Conservation (phyloP, 2,113 vertebrate species). For the Cygnus buccinator region DNA sequence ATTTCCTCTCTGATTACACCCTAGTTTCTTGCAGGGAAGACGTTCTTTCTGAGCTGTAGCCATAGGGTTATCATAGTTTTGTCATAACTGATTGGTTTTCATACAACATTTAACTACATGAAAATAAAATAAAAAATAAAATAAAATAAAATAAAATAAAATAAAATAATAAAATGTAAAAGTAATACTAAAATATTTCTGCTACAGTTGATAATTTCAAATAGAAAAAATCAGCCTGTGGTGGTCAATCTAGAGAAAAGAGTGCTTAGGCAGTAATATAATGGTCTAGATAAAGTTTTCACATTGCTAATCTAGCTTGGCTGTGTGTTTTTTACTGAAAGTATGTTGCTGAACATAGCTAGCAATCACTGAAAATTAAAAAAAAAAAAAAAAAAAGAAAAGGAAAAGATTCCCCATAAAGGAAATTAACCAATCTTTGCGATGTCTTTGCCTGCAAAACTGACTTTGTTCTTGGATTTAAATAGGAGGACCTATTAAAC, state of each 20-base stretch:
- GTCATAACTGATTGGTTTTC: not conserved
- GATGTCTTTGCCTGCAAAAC: slow-evolving; percentile 4
- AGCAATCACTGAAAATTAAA: not conserved
- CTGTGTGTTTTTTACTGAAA: not conserved
- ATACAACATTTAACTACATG: not conserved
- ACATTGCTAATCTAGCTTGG: not conserved
- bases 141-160: not conserved
- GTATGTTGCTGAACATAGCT: not conserved
- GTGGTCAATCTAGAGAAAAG: not conserved
- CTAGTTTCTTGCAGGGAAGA: not conserved
- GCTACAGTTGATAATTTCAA: not conserved
- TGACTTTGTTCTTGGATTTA: slow-evolving; percentile 27
- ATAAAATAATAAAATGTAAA: not conserved
- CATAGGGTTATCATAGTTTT: not conserved
- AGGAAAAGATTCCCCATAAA: not conserved
- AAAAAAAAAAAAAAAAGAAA: not conserved
- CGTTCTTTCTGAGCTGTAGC: not conserved
- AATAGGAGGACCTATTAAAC: slow-evolving; percentile 41
- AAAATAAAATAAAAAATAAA: not conserved
- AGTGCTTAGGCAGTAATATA: not conserved
- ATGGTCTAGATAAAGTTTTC: not conserved
- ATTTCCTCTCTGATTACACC: not conserved
- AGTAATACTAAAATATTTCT: not conserved
- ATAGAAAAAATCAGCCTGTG: not conserved
- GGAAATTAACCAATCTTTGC: not conserved